phyloP scores from a whole-genome alignment of 2,113 vertebrate species.

The Amblyornis subalaris region DNA sequence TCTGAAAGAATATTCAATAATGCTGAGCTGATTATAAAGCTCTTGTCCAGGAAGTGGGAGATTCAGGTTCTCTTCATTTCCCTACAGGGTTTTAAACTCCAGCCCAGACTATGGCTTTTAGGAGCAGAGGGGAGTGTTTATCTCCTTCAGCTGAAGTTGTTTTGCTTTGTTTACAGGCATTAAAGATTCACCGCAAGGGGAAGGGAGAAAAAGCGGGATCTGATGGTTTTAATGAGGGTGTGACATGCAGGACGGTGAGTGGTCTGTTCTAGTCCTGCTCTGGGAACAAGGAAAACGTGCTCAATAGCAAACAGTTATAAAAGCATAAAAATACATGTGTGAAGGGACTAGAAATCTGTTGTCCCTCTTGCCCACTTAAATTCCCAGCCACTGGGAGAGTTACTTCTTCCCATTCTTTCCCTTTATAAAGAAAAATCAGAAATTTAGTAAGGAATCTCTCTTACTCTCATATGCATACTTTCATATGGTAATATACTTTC shows the following conservation, averaged over 20 bases:
- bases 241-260: not conserved
- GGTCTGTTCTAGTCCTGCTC: not conserved
- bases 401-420: not conserved
- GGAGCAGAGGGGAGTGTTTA: not conserved
- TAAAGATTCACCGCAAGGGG: not conserved
- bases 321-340: not conserved
- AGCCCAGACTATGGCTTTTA: not conserved
- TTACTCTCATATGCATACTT: not conserved
- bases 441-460: not conserved
- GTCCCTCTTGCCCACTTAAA: not conserved
- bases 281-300: not conserved
- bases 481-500: not conserved
- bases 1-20: constrained; percentile 20
- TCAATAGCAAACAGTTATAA: not conserved
- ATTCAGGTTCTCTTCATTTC: not conserved
- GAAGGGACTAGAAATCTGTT: not conserved
- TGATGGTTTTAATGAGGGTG: not conserved
- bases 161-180: not conserved
- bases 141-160: not conserved
- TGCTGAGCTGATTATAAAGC: not conserved
- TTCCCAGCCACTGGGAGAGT: not conserved
- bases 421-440: not conserved
- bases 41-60: not conserved
- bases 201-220: not conserved
- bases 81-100: not conserved